Percentiles rank a stretch among this genome's conserved stretches.
These are phyloP conservation scores for Nesoenas mayeri DNA, from an alignment of 2,113 vertebrate species.

Conservation along the genomic window DNA sequence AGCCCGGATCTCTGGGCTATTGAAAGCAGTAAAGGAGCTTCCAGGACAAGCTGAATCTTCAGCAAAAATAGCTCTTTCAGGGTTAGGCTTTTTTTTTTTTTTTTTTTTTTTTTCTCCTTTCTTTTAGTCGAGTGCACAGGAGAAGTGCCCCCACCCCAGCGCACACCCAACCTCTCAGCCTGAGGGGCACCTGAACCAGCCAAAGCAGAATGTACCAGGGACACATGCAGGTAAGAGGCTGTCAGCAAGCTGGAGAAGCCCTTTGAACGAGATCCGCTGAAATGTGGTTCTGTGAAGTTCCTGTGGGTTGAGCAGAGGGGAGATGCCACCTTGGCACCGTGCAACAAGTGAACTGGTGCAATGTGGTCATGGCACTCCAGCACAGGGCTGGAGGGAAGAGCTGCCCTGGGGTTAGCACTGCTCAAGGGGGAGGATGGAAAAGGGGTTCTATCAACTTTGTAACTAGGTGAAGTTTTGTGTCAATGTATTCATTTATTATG, in stretches of 20 bases:
- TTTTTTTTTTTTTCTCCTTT: background rate
- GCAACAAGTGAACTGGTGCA: constrained; percentile 77
- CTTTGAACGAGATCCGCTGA: background rate
- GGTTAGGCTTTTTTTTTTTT: background rate
- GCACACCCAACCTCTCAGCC: background rate
- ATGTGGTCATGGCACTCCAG: background rate
- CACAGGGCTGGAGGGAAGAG: background rate
- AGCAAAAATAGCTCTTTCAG: background rate
- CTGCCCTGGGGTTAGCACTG: background rate
- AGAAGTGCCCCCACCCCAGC: background rate
- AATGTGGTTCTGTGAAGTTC: constrained; percentile 2
- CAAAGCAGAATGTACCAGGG: constrained; percentile 83
- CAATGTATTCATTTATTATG: background rate
- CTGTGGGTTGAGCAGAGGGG: background rate
- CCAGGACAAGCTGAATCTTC: background rate
- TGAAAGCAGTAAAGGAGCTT: background rate
- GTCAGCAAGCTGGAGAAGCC: background rate
- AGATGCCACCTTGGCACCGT: background rate
- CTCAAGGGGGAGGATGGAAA: background rate
- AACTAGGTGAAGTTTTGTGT: constrained; percentile 47
- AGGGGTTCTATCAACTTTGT: constrained; percentile 59
- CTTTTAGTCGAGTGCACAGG: background rate
- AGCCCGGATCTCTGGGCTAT: background rate
- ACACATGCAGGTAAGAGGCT: constrained; percentile 82
- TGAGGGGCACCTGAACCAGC: constrained; percentile 42